These are phyloP conservation scores for Campylomormyrus tamandua DNA, from an alignment of 2,113 vertebrate species.

Conservation along the genomic window DNA sequence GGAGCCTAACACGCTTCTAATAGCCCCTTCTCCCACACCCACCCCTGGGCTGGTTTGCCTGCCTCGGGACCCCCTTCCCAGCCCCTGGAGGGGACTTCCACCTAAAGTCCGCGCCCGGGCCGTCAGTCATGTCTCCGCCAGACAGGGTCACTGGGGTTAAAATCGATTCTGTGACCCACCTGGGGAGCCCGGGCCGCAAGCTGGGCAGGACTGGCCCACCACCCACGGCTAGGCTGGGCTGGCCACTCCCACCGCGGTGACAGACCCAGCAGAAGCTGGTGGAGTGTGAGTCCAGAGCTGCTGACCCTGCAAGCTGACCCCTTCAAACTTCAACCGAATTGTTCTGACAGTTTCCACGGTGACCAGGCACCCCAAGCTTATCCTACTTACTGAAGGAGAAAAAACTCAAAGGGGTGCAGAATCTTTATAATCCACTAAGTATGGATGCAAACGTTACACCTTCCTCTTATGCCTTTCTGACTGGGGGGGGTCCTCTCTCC, in stretches of 20 bases:
- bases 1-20: slow-evolving; percentile 73
- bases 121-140: slow-evolving; percentile 72
- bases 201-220: slow-evolving; percentile 75
- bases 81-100: slow-evolving; percentile 67
- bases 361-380: slow-evolving; percentile 93
- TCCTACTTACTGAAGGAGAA: slow-evolving; percentile 71
- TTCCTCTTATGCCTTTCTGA: neutral
- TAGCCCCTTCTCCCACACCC: slow-evolving; percentile 58
- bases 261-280: slow-evolving; percentile 62
- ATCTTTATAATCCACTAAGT: slow-evolving; percentile 32
- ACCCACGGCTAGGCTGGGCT: slow-evolving; percentile 70
- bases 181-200: slow-evolving; percentile 89
- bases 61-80: slow-evolving; percentile 66
- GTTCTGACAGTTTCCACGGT: slow-evolving; percentile 99
- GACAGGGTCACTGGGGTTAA: slow-evolving; percentile 91
- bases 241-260: slow-evolving; percentile 60
- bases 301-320: slow-evolving; percentile 91
- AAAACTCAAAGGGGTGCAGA: slow-evolving; percentile 55
- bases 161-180: slow-evolving; percentile 97
- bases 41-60: slow-evolving; percentile 45
- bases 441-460: slow-evolving; percentile 37
- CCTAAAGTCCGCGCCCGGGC: slow-evolving; percentile 76
- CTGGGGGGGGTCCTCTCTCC: neutral
- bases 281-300: slow-evolving; percentile 70
- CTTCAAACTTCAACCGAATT: slow-evolving; percentile 99